phyloP scores from a whole-genome alignment of 2,113 vertebrate genomes.

The Sinocyclocheilus anshuiensis region DNA sequence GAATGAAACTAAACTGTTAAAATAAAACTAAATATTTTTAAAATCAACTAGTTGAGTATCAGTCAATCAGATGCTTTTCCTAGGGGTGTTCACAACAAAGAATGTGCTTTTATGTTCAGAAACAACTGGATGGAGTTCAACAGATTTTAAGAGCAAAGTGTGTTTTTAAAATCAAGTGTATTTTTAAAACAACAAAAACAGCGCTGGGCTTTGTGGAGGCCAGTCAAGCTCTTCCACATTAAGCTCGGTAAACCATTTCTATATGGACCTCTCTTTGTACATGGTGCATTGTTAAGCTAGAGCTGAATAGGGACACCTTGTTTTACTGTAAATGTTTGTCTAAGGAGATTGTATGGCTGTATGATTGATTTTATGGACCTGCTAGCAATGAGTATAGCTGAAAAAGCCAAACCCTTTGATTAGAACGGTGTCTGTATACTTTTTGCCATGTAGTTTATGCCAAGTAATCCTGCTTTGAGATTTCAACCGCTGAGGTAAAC shows the following conservation, averaged over 20 bases:
- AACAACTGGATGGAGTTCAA: not conserved
- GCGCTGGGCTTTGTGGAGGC: not conserved
- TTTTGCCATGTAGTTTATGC: not conserved
- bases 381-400: not conserved
- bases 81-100: too few species aligned
- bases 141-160: not conserved
- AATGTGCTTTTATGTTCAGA: too few species aligned
- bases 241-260: not conserved
- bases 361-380: not conserved
- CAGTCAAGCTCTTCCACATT: not conserved
- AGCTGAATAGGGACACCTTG: not conserved
- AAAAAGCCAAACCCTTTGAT: not conserved
- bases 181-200: not conserved
- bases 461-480: not conserved
- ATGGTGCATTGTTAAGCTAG: not conserved
- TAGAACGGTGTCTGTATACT: not conserved
- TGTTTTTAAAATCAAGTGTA: not conserved
- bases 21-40: too few species aligned
- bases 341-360: conserved; percentile 3
- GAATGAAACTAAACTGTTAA: too few species aligned
- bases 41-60: too few species aligned
- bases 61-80: too few species aligned
- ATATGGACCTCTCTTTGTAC: not conserved
- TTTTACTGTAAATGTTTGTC: not conserved
- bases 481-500: not conserved